Evolutionary conservation across 2,888 invertebrate genomes (phyloP), one percentile per base, ranked within the genome.

Genomic region (Fragum sueziense): DNA sequence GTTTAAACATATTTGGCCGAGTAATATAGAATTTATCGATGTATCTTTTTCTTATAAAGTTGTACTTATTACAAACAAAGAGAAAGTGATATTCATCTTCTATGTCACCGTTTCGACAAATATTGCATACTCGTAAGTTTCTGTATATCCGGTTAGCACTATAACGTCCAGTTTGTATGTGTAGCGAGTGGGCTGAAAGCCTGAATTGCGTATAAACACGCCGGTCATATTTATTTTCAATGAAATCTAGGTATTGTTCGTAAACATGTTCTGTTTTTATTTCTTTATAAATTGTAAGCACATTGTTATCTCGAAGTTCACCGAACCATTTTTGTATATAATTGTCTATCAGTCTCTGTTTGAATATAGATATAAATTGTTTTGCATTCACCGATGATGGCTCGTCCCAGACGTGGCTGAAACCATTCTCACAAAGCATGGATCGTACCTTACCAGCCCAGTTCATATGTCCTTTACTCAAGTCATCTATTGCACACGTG

Each of bases 21-120:
- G 6, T 17, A 2, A 22, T 59, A 9, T 25, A 59, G 27, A 25
- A 17, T 17, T 7, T 25, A 25, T 11, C 25, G 17, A 25, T 25
- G 27, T 59, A 17, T 59, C 41, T 9, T 17, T 41, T 41, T 41
- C 41, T 41, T 41, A 41, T 41, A 17, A 41, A 41, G 9, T 41
- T 17, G 17, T 41, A 41, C 17, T 41, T 41, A 41, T 17, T 11
- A 41, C 41, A 41, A 41, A 41, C 27, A 25, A 59, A 59, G 7
- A 59, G 22, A 59, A 59, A 59, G 29, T 59, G 59, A 59, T 7
- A 59, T 17, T 59, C 27, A 17, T 59, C 59, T 59, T 59, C 59
- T 25, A 3, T 59, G 6, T 17, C 17, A 7, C 27, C 27, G 27
- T 25, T 11, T 7, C 4, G 7, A 41, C 41, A 41, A 11, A 41